Base-by-base conservation (phyloP, 2,888 invertebrate genomes). In the Automeris io region DNA sequence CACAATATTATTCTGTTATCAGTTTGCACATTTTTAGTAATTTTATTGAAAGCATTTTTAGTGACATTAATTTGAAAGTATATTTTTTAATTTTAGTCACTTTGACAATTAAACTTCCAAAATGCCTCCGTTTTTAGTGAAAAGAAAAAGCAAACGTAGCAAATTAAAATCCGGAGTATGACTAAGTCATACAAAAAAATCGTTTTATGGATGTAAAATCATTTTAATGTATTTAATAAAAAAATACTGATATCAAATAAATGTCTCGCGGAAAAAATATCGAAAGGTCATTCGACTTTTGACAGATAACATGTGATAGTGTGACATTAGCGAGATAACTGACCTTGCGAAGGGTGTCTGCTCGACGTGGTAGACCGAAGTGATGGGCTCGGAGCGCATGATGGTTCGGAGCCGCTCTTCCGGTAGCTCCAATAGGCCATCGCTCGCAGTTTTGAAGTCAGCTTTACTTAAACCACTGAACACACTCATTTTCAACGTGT, bases 321-420 rank as follows among this genome's bases (percentile, higher is more conserved):
- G 16, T n/a, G 42, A 32, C 33, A 43, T 34, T 34, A 16, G 33
- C 22, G 26, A 26, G 40, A 26, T 38, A 31, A 66, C 87, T 87
- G 87, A 93, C 94, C 94, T 93, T 89, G 93, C 94, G 88, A 94
- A 93, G 67, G 93, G 93, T 65, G 92, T 92, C 82, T 93, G 92
- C 79, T 94, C 93, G 62, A 94, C 92, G 77, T 92, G 91, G 79
- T 93, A 94, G 52, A 92, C 90, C 60, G 92, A 91, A 58, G 91
- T 90, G 78, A 94, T 93, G 59, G 92, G 90, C 70, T 92, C 91
- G 70, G 90, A 88, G 60, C 91, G 91, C 74, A 93, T 89, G 70
- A 93, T 85, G 71, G 88, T 88, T 61, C 90, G 88, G 60, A 92
- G 83, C 65, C 89, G 87, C 60, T 91, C 91, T 71, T 91, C 90